Evolutionary conservation across 2,113 vertebrate species (phyloP).

Genomic region (Synchiropus splendidus): DNA sequence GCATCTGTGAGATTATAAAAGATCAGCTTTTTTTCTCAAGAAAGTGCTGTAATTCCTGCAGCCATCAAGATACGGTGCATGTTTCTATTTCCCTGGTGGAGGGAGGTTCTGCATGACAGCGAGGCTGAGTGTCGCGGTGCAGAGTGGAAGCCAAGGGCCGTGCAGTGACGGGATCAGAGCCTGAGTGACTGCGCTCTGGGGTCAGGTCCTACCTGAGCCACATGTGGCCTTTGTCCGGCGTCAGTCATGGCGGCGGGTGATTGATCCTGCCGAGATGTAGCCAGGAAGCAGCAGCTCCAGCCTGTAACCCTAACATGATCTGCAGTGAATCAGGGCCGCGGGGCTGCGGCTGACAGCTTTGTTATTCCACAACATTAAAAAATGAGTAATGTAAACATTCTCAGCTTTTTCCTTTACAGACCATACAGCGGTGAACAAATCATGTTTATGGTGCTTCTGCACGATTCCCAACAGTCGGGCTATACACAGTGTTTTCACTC

Average conservation of each 20-base stretch:
- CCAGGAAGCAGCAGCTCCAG: background rate
- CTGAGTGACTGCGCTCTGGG: no score
- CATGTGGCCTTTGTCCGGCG: constrained; percentile 19
- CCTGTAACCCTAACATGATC: background rate
- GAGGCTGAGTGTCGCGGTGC: no score
- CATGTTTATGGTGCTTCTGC: no score
- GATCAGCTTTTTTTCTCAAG: background rate
- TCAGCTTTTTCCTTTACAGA: background rate
- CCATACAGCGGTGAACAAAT: background rate
- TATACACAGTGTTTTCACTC: no score
- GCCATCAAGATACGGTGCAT: constrained; percentile 6
- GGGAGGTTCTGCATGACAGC: constrained; percentile 1
- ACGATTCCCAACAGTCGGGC: no score
- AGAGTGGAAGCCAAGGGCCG: no score
- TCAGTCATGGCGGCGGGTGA: background rate
- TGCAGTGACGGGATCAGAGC: no score
- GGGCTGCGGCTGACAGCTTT: background rate
- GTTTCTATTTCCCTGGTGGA: constrained; percentile 1
- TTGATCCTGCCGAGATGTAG: constrained; percentile 3
- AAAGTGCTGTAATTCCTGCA: constrained; percentile 1
- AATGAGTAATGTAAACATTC: background rate
- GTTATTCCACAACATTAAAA: background rate
- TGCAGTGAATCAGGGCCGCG: background rate
- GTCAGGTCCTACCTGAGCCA: background rate
- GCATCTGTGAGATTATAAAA: background rate